phyloP scores from a whole-genome alignment of 1,140 invertebrate genomes.

The Drosophila dunni region DNA sequence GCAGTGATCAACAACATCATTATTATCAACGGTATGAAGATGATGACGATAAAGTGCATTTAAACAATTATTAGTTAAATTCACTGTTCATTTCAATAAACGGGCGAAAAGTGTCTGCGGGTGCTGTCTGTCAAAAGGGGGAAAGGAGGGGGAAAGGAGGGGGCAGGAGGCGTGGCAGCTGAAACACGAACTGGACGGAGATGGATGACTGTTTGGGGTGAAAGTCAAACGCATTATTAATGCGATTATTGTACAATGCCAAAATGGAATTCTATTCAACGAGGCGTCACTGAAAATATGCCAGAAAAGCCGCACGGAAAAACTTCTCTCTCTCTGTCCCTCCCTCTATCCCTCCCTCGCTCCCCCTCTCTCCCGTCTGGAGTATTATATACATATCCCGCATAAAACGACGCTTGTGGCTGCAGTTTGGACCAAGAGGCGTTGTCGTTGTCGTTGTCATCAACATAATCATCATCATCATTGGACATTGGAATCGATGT shows the following conservation, averaged over 20 bases:
- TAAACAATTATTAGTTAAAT: slow-evolving; percentile 79
- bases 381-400: slow-evolving; percentile 51
- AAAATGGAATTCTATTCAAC: slow-evolving; percentile 61
- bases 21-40: slow-evolving; percentile 20
- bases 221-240: slow-evolving; percentile 67
- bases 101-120: slow-evolving; percentile 30
- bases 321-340: slow-evolving; percentile 2
- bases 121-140: slow-evolving; percentile 36
- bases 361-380: background rate
- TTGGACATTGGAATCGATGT: slow-evolving; percentile 53
- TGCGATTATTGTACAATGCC: slow-evolving; percentile 70
- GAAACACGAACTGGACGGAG: background rate
- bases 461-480: slow-evolving; percentile 32
- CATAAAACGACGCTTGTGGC: slow-evolving; percentile 51
- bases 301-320: slow-evolving; percentile 20
- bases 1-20: slow-evolving; percentile 10
- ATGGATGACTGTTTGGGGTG: slow-evolving; percentile 11
- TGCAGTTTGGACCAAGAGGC: slow-evolving; percentile 26
- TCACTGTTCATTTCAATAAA: slow-evolving; percentile 76
- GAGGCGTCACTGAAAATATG: slow-evolving; percentile 58
- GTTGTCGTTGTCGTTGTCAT: slow-evolving; percentile 30
- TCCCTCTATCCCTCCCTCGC: background rate
- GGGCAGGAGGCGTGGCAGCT: background rate
- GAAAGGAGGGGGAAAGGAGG: background rate
- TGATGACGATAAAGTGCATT: slow-evolving; percentile 59